Percentiles rank a stretch among this genome's conserved stretches.
Conservation (phyloP, 1,140 invertebrate species). For the Chelonus insularis region DNA sequence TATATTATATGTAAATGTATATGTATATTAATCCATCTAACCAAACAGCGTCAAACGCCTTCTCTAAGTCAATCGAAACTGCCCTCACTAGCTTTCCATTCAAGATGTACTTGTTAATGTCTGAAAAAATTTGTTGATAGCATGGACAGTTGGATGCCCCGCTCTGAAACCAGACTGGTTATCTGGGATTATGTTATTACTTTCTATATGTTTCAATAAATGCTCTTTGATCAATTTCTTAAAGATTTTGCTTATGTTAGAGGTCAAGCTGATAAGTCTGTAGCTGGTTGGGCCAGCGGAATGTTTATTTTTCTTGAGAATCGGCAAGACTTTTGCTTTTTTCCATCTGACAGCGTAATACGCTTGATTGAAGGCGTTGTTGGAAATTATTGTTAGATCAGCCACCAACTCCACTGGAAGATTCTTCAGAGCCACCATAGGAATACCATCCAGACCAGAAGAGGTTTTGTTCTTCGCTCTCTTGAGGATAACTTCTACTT, state of each 20-base stretch:
- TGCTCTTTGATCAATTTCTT: conserved; percentile 12
- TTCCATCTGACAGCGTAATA: conserved; percentile 17
- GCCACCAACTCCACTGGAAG: background rate
- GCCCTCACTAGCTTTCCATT: conserved; percentile 33
- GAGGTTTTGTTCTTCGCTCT: conserved; percentile 21
- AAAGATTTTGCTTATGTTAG: conserved; percentile 10
- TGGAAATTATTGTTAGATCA: conserved; percentile 12
- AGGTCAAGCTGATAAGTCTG: conserved; percentile 7
- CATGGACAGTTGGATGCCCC: conserved; percentile 37
- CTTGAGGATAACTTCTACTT: no score
- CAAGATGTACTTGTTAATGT: conserved; percentile 38
- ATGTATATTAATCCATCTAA: conserved; percentile 37
- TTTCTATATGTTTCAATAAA: background rate
- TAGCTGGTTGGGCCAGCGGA: conserved; percentile 2
- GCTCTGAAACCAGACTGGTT: conserved; percentile 50
- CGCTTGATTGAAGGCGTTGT: conserved; percentile 9
- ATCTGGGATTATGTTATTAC: conserved; percentile 17
- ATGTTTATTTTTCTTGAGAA: conserved; percentile 5
- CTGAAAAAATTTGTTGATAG: conserved; percentile 37
- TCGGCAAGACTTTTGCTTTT: conserved; percentile 16
- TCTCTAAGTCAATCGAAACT: conserved; percentile 22
- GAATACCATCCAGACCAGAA: conserved; percentile 8
- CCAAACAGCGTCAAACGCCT: conserved; percentile 42
- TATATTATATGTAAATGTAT: no score
- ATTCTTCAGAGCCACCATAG: conserved; percentile 10